Conservation (phyloP, 2,888 invertebrate species). For the Drosophila diplacantha region DNA sequence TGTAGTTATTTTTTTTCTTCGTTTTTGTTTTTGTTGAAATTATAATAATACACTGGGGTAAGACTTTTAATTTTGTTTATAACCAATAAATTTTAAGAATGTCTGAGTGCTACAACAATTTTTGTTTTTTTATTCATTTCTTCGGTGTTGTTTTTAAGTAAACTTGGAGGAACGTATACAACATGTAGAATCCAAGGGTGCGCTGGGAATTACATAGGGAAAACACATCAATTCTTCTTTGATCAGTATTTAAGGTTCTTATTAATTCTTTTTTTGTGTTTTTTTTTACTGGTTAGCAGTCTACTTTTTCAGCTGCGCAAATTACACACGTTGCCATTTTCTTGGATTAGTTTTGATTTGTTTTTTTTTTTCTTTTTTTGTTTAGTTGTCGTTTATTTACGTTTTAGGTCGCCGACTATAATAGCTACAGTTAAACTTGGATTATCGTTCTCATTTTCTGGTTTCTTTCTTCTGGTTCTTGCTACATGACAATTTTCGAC, state of each 20-base stretch:
- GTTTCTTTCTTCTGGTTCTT: slow-evolving; percentile 18
- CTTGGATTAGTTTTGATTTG: slow-evolving; percentile 56
- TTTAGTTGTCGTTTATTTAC: slow-evolving; percentile 15
- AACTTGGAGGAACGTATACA: slow-evolving; percentile 58
- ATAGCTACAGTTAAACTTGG: slow-evolving; percentile 50
- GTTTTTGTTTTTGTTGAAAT: slow-evolving; percentile 21
- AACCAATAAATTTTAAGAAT: slow-evolving; percentile 6
- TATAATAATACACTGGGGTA: slow-evolving; percentile 51
- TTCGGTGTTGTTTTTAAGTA: slow-evolving; percentile 36
- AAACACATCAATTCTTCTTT: slow-evolving; percentile 51
- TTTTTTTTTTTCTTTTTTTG: slow-evolving; percentile 27
- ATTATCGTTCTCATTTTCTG: slow-evolving; percentile 19
- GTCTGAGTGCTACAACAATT: slow-evolving; percentile 13
- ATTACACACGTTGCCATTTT: slow-evolving; percentile 16
- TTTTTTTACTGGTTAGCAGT: slow-evolving; percentile 40
- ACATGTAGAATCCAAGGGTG: slow-evolving; percentile 41
- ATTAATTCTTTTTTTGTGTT: slow-evolving; percentile 2
- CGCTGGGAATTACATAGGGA: slow-evolving; percentile 33
- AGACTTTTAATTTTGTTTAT: slow-evolving; percentile 17
- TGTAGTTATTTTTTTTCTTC: background rate
- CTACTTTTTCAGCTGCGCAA: slow-evolving; percentile 43
- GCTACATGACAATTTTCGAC: slow-evolving; percentile 39
- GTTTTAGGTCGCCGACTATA: slow-evolving; percentile 54
- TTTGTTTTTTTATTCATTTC: background rate
- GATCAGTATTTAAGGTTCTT: slow-evolving; percentile 23